Evolutionary conservation across 2,797 vertebrate genomes (phyloP), one percentile per base, ranked within the genome.

Genomic region (Chrysolophus pictus): DNA sequence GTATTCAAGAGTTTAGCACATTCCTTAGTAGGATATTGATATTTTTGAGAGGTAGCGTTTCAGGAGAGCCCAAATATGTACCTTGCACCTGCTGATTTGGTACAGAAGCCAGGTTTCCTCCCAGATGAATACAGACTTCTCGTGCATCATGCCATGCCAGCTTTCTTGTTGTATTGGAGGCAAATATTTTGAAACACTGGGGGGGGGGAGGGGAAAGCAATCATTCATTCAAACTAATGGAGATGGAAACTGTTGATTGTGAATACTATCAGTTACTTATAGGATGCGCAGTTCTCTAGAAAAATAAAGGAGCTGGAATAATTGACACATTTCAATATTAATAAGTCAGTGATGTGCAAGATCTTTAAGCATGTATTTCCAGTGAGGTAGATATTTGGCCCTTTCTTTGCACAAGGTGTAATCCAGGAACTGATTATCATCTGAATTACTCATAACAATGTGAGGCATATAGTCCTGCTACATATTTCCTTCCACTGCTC

Each of bases 91-190:
- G 96, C 29, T 97, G 96, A 59, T 85, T 98, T 82, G 35, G 10
- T 95, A 99, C 93, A 44, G 98, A 97, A 67, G 96, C 98, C 94
- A 99, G 94, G 95, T 99, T 99, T 94, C 99, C 99, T 96, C 98
- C 98, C 69, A 98, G 70, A 49, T 10, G 70, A 4, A 94, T 88
- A 93, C 99, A 99, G 95, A 95, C 37, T 3, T 93, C 77, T 81
- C 98, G 97, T 84, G 98, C 98, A 2, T 96, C 93, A 11, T 97
- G 93, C 99, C 99, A 99, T 0, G 5, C 60, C 76, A 97, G 97
- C 26, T 80, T 96, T 73, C 98, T 97, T 37, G 85, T 93, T 58
- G 29, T 41, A 39, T 67, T 87, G 31, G 96, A 96, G 65, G 94
- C 93, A 92, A 98, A 97, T 44, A 99, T 71, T 97, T 97, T 99